These are phyloP conservation scores for Yponomeuta evonymella DNA, from an alignment of 2,888 invertebrate species.

Conservation along the genomic window DNA sequence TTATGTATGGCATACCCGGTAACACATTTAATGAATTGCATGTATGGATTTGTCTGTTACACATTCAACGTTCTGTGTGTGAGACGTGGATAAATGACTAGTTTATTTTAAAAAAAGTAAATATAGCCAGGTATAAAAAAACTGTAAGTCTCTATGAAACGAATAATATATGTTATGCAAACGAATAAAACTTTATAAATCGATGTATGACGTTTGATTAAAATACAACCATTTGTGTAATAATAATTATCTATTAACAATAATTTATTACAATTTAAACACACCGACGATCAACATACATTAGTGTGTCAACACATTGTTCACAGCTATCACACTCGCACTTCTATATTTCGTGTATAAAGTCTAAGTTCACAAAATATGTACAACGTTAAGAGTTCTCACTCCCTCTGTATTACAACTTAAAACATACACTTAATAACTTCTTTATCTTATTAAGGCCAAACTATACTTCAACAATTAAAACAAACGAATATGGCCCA, in stretches of 20 bases:
- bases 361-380: slow-evolving; percentile 33
- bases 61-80: too few relatives aligned
- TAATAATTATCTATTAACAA: slow-evolving; percentile 67
- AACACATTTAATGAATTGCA: too few relatives aligned
- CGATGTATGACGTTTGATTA: background rate
- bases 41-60: too few relatives aligned
- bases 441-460: slow-evolving; percentile 15
- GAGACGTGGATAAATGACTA: too few relatives aligned
- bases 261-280: slow-evolving; percentile 61
- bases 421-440: slow-evolving; percentile 16
- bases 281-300: slow-evolving; percentile 10
- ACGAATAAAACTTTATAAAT: background rate
- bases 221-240: background rate
- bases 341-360: slow-evolving; percentile 10
- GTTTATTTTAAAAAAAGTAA: too few relatives aligned
- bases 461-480: slow-evolving; percentile 16
- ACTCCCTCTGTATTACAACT: slow-evolving; percentile 25
- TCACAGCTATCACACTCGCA: slow-evolving; percentile 11
- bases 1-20: too few relatives aligned
- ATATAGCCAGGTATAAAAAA: too few relatives aligned
- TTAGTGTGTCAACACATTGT: background rate
- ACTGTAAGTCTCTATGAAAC: too few relatives aligned
- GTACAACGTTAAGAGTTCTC: slow-evolving; percentile 47
- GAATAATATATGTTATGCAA: background rate
- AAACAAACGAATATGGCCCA: slow-evolving; percentile 2